These are phyloP conservation scores for Melitaea cinxia DNA, from an alignment of 1,140 invertebrate genomes.

Conservation along the genomic window DNA sequence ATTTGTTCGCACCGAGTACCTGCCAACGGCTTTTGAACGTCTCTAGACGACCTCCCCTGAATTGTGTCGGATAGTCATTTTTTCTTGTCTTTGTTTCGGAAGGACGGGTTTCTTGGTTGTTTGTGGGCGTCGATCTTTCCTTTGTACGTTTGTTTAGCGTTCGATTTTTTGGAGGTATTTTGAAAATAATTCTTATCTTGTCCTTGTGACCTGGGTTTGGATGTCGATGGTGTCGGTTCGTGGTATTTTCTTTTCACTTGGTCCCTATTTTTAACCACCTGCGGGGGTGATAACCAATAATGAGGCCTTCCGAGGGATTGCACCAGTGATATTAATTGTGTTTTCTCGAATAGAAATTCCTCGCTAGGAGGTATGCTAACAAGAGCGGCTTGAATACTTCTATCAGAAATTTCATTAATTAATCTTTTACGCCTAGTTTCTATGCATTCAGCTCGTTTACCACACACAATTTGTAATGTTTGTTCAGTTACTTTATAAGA, in stretches of 20 bases:
- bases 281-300: slow-evolving; percentile 5
- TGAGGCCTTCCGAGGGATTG: slow-evolving; percentile 23
- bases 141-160: neutral
- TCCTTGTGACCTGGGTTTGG: neutral
- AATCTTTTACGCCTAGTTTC: slow-evolving; percentile 30
- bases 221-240: neutral
- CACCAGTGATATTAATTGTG: slow-evolving; percentile 12
- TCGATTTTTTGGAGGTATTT: neutral
- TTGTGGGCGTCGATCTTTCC: neutral
- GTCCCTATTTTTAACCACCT: slow-evolving; percentile 1
- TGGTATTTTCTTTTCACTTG: neutral
- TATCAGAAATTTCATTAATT: slow-evolving; percentile 20
- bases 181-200: neutral
- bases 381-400: slow-evolving; percentile 24
- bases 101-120: neutral
- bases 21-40: slow-evolving; percentile 5
- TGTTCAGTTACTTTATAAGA: slow-evolving; percentile 28
- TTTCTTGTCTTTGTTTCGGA: neutral
- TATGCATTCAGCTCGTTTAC: slow-evolving; percentile 30
- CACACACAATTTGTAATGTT: slow-evolving; percentile 26
- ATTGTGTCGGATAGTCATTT: slow-evolving; percentile 5
- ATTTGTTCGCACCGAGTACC: neutral
- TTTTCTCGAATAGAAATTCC: slow-evolving; percentile 30
- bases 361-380: slow-evolving; percentile 18
- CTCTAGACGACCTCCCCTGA: slow-evolving; percentile 1